A percentile compares a stretch with the other conserved stretches of the same genome.
phyloP scores from a whole-genome alignment of 1,140 invertebrate genomes.

The Pogonognathellus flavescens region DNA sequence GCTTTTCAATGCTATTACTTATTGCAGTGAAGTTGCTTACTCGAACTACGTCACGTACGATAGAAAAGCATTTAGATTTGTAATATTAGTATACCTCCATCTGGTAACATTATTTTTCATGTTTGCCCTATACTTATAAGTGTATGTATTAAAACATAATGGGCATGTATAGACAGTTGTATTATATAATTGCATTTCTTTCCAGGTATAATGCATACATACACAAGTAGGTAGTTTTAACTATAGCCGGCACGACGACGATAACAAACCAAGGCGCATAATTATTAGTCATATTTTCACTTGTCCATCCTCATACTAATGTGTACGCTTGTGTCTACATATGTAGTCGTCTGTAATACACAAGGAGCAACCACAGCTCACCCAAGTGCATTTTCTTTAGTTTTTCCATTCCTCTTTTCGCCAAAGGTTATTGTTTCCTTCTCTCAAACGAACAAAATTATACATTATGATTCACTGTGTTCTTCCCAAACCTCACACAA shows the following conservation, averaged over 20 bases:
- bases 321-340: background rate
- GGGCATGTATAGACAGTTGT: too few species aligned
- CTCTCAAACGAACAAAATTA: slow-evolving; percentile 43
- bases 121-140: too few species aligned
- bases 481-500: slow-evolving; percentile 6
- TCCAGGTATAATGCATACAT: too few species aligned
- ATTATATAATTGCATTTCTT: too few species aligned
- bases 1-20: slow-evolving; percentile 4
- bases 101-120: too few species aligned
- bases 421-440: slow-evolving; percentile 51
- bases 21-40: background rate
- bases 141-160: too few species aligned
- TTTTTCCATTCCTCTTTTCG: slow-evolving; percentile 20
- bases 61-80: too few species aligned
- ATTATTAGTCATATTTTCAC: slow-evolving; percentile 24
- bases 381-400: slow-evolving; percentile 49
- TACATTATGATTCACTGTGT: slow-evolving; percentile 41
- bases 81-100: too few species aligned
- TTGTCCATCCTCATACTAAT: background rate
- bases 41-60: background rate
- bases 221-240: too few species aligned
- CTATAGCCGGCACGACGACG: too few species aligned
- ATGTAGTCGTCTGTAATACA: background rate
- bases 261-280: background rate
- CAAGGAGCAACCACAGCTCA: slow-evolving; percentile 22